Evolutionary conservation across 2,797 vertebrate species (phyloP).

Genomic region (Silurus aristotelis): DNA sequence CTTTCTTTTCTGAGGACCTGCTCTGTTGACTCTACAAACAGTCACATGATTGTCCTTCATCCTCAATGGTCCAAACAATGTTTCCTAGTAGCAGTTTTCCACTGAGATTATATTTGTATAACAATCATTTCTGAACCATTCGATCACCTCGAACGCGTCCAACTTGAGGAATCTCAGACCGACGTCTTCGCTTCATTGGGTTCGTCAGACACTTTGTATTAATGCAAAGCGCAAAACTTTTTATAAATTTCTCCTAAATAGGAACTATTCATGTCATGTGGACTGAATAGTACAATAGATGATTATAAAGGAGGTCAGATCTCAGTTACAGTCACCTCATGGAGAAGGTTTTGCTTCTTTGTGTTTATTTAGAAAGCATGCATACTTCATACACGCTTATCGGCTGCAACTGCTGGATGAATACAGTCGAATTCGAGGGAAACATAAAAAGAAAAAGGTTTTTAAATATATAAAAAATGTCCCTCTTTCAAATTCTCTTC

Average conservation of each 20-base stretch:
- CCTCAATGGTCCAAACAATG: too few species aligned
- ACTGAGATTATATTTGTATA: not conserved
- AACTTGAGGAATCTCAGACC: not conserved
- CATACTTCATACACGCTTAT: conserved; percentile 62
- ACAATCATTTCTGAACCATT: not conserved
- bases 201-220: not conserved
- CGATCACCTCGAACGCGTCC: not conserved
- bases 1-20: not conserved
- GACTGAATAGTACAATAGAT: not conserved
- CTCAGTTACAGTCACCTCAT: not conserved
- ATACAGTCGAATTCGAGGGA: conserved; percentile 51
- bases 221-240: too few species aligned
- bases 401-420: conserved; percentile 74
- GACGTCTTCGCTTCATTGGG: not conserved
- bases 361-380: conserved; percentile 34
- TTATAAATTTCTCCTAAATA: too few species aligned
- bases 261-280: too few species aligned
- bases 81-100: too few species aligned
- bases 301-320: too few species aligned
- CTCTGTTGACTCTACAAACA: not conserved
- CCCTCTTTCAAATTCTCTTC: not conserved
- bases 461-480: not conserved
- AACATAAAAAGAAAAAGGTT: not conserved
- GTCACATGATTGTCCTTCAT: not conserved
- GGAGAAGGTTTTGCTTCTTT: not conserved